Evolutionary conservation across 2,113 vertebrate genomes (phyloP).

Genomic region (Microtus richardsoni): DNA sequence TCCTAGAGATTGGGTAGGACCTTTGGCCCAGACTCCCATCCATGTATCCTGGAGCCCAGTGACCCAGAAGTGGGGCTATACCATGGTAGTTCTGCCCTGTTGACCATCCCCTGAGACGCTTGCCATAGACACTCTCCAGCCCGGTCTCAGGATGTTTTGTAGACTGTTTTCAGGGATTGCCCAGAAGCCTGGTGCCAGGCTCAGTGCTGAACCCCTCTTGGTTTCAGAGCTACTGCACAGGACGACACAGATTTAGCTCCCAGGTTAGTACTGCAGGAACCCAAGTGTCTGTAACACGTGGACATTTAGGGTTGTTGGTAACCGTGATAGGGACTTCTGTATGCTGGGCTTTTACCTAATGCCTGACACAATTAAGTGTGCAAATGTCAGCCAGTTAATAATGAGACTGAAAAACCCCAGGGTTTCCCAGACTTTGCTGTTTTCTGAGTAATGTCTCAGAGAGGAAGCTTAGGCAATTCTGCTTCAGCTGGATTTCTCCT

Average conservation of each 20-base stretch:
- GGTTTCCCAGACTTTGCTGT: constrained; percentile 17
- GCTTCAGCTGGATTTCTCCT: constrained; percentile 24
- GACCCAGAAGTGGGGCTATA: neutral
- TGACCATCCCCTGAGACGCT: neutral
- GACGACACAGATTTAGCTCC: neutral
- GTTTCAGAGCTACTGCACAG: neutral
- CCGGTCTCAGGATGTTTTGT: neutral
- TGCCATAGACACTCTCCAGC: neutral
- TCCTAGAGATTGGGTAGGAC: neutral
- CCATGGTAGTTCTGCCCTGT: neutral
- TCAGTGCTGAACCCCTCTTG: neutral
- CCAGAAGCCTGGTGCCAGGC: neutral
- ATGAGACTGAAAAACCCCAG: neutral
- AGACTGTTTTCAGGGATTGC: neutral
- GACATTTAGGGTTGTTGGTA: no score
- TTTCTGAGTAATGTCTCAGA: neutral
- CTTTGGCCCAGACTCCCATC: neutral
- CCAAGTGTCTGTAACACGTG: neutral
- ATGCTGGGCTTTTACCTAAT: neutral
- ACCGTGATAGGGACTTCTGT: neutral
- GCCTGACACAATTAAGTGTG: neutral
- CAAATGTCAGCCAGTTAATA: neutral
- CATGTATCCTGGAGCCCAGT: neutral
- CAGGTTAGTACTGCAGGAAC: neutral
- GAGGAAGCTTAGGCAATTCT: neutral